A percentile compares a stretch with the other conserved stretches of the same genome.
Evolutionary conservation across 1,140 invertebrate species (phyloP).

Genomic region (Protaetia brevitarsis): DNA sequence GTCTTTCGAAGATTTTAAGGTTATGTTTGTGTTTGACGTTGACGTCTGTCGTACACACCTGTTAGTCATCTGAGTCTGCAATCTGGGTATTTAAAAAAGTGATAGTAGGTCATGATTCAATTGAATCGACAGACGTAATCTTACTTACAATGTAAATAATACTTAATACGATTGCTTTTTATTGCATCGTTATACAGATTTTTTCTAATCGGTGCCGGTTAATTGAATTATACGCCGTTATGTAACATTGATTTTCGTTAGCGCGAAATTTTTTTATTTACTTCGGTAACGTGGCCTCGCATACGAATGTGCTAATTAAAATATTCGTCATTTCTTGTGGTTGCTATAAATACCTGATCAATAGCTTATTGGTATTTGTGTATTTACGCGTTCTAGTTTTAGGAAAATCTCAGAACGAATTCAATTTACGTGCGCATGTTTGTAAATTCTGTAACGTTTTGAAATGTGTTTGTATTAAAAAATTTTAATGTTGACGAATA

Average conservation of each 20-base stretch:
- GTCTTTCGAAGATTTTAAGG: neutral
- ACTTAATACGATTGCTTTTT: neutral
- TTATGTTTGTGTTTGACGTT: conserved; percentile 5
- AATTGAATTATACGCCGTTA: too few relatives aligned
- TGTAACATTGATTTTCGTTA: too few relatives aligned
- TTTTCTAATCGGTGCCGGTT: too few relatives aligned
- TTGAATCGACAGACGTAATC: neutral
- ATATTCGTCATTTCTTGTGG: neutral
- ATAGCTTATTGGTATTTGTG: too few relatives aligned
- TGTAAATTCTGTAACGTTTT: too few relatives aligned
- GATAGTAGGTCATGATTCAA: neutral
- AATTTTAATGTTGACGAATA: too few relatives aligned
- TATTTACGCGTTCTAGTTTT: too few relatives aligned
- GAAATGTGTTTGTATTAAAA: too few relatives aligned
- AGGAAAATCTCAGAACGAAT: too few relatives aligned
- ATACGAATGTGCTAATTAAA: conserved; percentile 4
- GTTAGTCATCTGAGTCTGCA: conserved; percentile 8
- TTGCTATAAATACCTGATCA: neutral
- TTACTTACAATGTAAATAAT: neutral
- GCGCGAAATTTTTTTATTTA: too few relatives aligned
- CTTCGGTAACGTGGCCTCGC: neutral
- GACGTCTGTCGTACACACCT: neutral
- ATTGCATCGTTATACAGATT: too few relatives aligned
- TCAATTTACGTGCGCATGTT: too few relatives aligned
- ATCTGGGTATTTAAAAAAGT: neutral